These are phyloP conservation scores for Neoniphon sammara DNA, from an alignment of 2,797 vertebrate genomes.

Conservation along the genomic window DNA sequence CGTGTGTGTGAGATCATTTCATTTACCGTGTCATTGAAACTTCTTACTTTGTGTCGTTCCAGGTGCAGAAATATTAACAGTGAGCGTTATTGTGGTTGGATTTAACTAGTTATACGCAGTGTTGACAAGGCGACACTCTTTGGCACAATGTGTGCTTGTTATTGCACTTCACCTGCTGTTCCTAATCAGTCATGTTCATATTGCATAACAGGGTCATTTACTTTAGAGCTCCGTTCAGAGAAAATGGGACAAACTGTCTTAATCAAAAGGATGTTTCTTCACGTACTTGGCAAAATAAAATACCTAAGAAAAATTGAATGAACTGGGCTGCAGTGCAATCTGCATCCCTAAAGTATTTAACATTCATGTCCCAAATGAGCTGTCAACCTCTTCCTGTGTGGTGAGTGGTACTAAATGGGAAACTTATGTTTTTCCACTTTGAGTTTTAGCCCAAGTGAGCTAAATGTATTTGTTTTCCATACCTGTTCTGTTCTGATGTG, in stretches of 20 bases:
- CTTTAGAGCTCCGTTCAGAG: neutral
- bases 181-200: slow-evolving; percentile 40
- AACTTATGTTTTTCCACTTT: neutral
- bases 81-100: slow-evolving; percentile 11
- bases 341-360: slow-evolving; percentile 9
- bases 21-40: neutral
- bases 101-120: slow-evolving; percentile 32
- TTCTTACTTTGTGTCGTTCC: neutral
- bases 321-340: slow-evolving; percentile 4
- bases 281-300: neutral
- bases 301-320: neutral
- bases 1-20: neutral
- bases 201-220: slow-evolving; percentile 61
- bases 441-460: neutral
- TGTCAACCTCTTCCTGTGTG: neutral
- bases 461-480: neutral
- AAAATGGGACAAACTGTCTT: slow-evolving; percentile 10
- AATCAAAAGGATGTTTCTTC: neutral
- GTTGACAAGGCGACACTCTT: slow-evolving; percentile 41
- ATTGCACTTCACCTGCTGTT: slow-evolving; percentile 31
- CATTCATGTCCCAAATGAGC: slow-evolving; percentile 17
- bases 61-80: neutral
- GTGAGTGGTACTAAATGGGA: neutral
- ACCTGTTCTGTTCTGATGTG: neutral
- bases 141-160: slow-evolving; percentile 61